Base-by-base conservation (phyloP, 1,140 invertebrate genomes). In the Cyclina sinensis region DNA sequence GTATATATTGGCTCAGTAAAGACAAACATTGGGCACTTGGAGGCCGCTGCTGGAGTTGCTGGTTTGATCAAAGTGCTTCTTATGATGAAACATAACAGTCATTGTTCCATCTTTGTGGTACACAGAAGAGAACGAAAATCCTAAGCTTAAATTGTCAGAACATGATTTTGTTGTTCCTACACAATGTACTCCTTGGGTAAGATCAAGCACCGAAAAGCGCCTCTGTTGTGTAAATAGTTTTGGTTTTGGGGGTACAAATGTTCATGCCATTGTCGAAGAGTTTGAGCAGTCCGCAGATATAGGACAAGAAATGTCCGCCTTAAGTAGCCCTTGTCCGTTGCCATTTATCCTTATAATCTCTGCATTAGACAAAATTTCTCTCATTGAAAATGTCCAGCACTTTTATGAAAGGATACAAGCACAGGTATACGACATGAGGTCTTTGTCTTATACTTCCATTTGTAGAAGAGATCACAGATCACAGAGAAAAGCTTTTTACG, bases 31-130 rank as follows among this genome's bases (percentile, higher is more conserved):
- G 93, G 93, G 9, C 93, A 94, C 89, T 81, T 98, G 3, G 99
- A 99, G 95, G 97, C 98, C 1, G 98, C 98, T 0, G 99, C 98
- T 21, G 98, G 98, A 32, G 95, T 99, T 30, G 98, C 98, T 93
- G 98, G 98, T 0, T 96, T 99, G 51, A 98, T 97, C 0, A 99
- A 99, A 65, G 90, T 94, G 37, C 65, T 94, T 32, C 85, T 94
- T 0, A 94, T 94, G 93, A 94, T 94, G 92, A 92, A 93, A 54
- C 62, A 92, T 57, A 65, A 88, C 16, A 91, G n/a, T 68, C 35
- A 91, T 93, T 48, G 93, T 93, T 11, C 91, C 91, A n/a, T 91
- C 93, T 0, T 79, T 92, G 37, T 73, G 89, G 82, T 90, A 90
- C 57, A 96, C 97, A 70, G 30, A 46, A 51, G 89, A 89, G 11